Conservation (phyloP, 2,797 vertebrate species). For the Phaenicophaeus curvirostris region DNA sequence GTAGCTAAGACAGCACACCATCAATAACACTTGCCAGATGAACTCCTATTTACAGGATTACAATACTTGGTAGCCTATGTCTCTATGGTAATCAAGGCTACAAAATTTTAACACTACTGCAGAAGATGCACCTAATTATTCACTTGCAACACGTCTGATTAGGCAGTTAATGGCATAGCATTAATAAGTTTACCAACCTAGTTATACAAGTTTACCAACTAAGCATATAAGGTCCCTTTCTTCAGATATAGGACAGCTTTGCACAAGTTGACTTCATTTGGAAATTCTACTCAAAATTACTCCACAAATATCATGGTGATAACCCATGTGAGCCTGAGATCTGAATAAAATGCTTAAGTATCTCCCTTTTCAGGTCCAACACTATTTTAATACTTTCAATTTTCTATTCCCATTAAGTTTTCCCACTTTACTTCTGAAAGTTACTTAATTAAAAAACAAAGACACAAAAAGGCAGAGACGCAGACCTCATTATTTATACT, state of each 20-base stretch:
- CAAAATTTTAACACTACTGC: background rate
- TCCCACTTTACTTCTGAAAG: background rate
- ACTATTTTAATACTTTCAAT: background rate
- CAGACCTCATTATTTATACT: background rate
- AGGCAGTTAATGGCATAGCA: background rate
- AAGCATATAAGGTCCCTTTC: background rate
- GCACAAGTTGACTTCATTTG: background rate
- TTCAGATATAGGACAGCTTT: background rate
- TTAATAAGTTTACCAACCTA: background rate
- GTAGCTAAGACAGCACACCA: background rate
- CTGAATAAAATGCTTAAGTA: background rate
- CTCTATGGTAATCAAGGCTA: background rate
- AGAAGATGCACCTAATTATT: background rate
- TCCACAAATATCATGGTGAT: background rate
- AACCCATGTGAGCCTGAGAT: background rate
- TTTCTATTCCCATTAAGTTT: background rate
- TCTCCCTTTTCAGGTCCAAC: background rate
- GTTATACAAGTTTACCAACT: background rate
- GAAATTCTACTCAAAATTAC: background rate
- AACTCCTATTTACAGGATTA: background rate
- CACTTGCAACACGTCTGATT: background rate
- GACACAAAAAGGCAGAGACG: background rate
- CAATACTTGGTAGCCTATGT: background rate
- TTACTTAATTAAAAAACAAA: slow-evolving; percentile 1
- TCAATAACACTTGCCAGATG: background rate